Percentiles rank a stretch among this genome's conserved stretches.
These are phyloP conservation scores for Meles meles DNA, from an alignment of 2,113 vertebrate genomes.

Conservation along the genomic window DNA sequence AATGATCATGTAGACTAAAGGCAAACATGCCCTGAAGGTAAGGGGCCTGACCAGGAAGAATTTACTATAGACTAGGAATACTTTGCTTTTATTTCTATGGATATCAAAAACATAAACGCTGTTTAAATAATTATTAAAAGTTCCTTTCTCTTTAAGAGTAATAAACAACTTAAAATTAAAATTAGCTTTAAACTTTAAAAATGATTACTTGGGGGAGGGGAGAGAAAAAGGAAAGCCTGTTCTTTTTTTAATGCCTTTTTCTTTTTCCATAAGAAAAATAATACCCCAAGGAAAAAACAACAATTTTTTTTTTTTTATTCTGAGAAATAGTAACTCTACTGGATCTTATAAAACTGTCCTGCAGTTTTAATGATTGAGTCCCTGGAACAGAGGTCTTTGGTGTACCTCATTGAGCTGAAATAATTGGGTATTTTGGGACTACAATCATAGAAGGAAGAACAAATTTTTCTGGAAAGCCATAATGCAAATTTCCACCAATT, in stretches of 20 bases:
- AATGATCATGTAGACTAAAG: neutral
- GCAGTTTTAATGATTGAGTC: constrained; percentile 64
- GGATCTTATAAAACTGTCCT: constrained; percentile 31
- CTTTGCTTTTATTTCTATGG: neutral
- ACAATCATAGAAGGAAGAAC: neutral
- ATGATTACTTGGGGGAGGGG: neutral
- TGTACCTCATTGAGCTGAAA: constrained; percentile 31
- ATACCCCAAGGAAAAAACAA: neutral
- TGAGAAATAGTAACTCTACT: constrained; percentile 39
- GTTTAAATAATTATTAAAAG: neutral
- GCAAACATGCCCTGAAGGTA: neutral
- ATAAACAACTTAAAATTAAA: neutral
- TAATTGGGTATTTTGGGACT: constrained; percentile 59
- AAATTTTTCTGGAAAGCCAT: neutral
- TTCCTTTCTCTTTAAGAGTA: neutral
- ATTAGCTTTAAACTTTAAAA: constrained; percentile 9
- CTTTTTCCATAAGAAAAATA: neutral
- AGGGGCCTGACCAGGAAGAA: neutral
- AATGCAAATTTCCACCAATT: constrained; percentile 1
- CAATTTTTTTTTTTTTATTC: neutral
- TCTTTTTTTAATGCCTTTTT: neutral
- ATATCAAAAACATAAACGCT: neutral
- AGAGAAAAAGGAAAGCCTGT: neutral
- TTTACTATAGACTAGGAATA: neutral
- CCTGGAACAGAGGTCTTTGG: constrained; percentile 46